Evolutionary conservation across 2,113 vertebrate species (phyloP).

Genomic region (Etheostoma cragini): DNA sequence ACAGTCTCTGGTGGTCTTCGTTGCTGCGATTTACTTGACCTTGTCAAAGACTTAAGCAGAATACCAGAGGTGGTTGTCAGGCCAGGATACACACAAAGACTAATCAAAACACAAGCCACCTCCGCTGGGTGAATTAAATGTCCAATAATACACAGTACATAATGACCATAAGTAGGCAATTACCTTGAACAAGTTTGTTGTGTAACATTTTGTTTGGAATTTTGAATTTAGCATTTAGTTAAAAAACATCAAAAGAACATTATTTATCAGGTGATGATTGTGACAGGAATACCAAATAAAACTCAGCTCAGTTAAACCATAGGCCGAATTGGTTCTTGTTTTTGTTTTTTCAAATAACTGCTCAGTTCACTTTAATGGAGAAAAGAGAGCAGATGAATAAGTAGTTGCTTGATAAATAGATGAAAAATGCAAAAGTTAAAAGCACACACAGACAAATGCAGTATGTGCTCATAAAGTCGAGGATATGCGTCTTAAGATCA

Average conservation of each 20-base stretch:
- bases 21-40: conserved; percentile 59
- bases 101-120: conserved; percentile 11
- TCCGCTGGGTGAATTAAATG: conserved; percentile 2
- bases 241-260: not conserved
- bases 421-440: conserved; percentile 65
- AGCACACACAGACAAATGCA: conserved; percentile 58
- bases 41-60: conserved; percentile 13
- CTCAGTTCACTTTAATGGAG: conserved; percentile 51
- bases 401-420: conserved; percentile 70
- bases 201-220: no score
- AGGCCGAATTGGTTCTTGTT: conserved; percentile 17
- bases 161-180: not conserved
- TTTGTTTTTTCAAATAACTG: conserved; percentile 25
- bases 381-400: conserved; percentile 39
- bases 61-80: conserved; percentile 33
- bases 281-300: not conserved
- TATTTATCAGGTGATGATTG: not conserved
- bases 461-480: conserved; percentile 24
- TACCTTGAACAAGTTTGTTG: not conserved
- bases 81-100: conserved; percentile 14
- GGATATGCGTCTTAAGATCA: not conserved
- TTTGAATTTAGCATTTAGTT: no score
- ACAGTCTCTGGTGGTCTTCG: conserved; percentile 35
- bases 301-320: conserved; percentile 7
- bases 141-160: not conserved